Evolutionary conservation across 2,888 invertebrate genomes (phyloP).

Genomic region (Atherix ibis): DNA sequence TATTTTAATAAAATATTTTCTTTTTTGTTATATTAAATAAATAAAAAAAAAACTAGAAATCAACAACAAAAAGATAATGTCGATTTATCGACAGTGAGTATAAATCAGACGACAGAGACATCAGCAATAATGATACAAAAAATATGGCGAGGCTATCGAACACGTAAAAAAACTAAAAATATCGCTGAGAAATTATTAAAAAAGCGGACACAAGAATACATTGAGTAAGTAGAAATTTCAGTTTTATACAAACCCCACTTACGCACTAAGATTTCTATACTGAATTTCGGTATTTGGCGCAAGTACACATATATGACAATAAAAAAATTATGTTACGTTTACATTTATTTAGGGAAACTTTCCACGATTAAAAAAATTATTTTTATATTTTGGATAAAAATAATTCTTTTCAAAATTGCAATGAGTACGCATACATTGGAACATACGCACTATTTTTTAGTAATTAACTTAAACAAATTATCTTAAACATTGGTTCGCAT

Average conservation of each 20-base stretch:
- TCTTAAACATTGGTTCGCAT: no score
- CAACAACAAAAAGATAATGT: constrained; percentile 22
- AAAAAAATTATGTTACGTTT: no score
- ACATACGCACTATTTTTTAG: no score
- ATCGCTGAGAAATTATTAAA: constrained; percentile 52
- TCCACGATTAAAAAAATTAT: background rate
- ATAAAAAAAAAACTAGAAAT: constrained; percentile 16
- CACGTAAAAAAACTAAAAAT: constrained; percentile 44
- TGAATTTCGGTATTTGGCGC: no score
- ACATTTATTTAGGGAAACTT: background rate
- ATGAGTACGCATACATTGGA: background rate
- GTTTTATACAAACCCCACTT: background rate
- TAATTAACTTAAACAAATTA: no score
- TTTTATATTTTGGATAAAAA: background rate
- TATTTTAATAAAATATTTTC: no score
- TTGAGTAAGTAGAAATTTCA: constrained; percentile 45
- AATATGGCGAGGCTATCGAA: constrained; percentile 71
- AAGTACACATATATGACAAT: no score
- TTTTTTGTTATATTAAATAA: no score
- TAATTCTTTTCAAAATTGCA: background rate
- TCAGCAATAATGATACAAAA: constrained; percentile 71
- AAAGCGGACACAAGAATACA: constrained; percentile 65
- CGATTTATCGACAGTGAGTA: constrained; percentile 16
- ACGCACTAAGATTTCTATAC: no score
- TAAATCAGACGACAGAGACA: constrained; percentile 25